These are phyloP conservation scores for Cichladusa arquata DNA, from an alignment of 2,113 vertebrate genomes.

Conservation along the genomic window DNA sequence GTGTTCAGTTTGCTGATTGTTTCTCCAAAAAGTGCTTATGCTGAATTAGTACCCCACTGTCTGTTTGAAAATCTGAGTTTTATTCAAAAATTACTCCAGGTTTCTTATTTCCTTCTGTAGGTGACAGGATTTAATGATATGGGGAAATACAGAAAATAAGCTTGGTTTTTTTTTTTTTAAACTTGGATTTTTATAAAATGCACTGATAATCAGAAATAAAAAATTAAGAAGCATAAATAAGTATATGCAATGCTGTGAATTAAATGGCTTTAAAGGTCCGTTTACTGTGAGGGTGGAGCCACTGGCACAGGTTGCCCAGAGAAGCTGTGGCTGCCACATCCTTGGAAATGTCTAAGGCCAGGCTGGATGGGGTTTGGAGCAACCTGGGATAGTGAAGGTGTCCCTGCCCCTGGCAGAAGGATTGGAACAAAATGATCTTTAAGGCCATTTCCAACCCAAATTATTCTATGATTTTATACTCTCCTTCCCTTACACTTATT, in stretches of 20 bases:
- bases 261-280: neutral
- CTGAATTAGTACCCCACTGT: neutral
- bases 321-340: neutral
- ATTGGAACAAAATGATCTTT: neutral
- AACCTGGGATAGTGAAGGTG: neutral
- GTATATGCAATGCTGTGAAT: neutral
- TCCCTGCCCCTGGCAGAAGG: neutral
- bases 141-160: neutral
- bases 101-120: neutral
- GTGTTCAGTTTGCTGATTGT: neutral
- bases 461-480: neutral
- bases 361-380: neutral
- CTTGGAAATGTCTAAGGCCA: neutral
- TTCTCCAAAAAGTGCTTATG: neutral
- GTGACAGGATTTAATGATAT: neutral
- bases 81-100: neutral
- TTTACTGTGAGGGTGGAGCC: neutral
- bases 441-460: neutral
- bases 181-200: neutral
- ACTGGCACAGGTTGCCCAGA: neutral
- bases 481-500: neutral
- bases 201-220: neutral
- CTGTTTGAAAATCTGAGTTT: neutral
- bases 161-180: neutral
- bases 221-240: neutral